Percentiles rank a stretch among this genome's conserved stretches.
These are phyloP conservation scores for Drosophila nr. perissopoda DNA, from an alignment of 2,888 invertebrate species.

Conservation along the genomic window DNA sequence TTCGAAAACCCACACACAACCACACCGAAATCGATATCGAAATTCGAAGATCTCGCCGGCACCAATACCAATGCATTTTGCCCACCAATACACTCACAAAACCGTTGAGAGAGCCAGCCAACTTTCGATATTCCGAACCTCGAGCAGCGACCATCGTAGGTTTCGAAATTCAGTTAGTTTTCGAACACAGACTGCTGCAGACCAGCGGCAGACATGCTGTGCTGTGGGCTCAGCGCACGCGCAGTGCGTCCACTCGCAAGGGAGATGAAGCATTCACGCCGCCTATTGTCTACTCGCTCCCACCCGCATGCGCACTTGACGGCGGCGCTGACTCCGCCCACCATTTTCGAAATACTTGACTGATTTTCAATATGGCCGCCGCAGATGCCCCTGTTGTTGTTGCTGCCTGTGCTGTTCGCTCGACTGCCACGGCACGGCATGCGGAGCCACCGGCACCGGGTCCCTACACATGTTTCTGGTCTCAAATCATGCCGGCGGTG, in stretches of 20 bases:
- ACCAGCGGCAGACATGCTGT: slow-evolving; percentile 32
- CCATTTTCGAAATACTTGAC: slow-evolving; percentile 83
- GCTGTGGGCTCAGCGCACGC: slow-evolving; percentile 55
- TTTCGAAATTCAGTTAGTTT: slow-evolving; percentile 70
- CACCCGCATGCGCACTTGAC: slow-evolving; percentile 59
- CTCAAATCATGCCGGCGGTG: slow-evolving; percentile 59
- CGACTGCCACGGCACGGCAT: slow-evolving; percentile 54
- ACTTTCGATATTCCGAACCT: slow-evolving; percentile 17
- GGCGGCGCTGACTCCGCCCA: slow-evolving; percentile 80
- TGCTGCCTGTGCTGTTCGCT: slow-evolving; percentile 39
- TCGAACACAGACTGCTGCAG: slow-evolving; percentile 53
- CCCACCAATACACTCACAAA: slow-evolving; percentile 55
- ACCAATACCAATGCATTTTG: slow-evolving; percentile 52
- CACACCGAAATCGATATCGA: slow-evolving; percentile 40
- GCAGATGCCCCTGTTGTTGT: slow-evolving; percentile 34
- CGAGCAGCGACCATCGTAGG: slow-evolving; percentile 52
- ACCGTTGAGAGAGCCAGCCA: slow-evolving; percentile 31
- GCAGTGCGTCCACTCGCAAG: slow-evolving; percentile 35
- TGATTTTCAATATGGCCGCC: slow-evolving; percentile 85
- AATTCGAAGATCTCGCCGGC: slow-evolving; percentile 72
- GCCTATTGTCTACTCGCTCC: slow-evolving; percentile 56
- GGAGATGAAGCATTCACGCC: slow-evolving; percentile 20
- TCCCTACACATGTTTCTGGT: slow-evolving; percentile 30
- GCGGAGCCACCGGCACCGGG: slow-evolving; percentile 46
- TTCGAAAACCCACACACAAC: slow-evolving; percentile 48